Evolutionary conservation across 2,113 vertebrate genomes (phyloP).

Genomic region (Coturnix japonica): DNA sequence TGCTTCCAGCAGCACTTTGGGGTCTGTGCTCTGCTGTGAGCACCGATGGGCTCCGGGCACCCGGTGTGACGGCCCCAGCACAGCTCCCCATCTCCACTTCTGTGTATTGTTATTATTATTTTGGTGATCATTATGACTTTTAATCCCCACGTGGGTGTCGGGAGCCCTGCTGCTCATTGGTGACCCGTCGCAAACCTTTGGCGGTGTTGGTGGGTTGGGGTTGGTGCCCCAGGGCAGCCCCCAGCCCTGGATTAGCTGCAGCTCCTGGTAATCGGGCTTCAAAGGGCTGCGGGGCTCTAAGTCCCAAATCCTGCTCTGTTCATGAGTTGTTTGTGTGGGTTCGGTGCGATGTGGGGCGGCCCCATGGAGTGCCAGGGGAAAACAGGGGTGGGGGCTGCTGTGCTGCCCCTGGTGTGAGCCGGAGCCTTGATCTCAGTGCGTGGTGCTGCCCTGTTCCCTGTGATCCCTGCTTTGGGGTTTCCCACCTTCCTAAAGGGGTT

Average conservation of each 20-base stretch:
- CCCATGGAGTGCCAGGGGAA: too few species aligned
- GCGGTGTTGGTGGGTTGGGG: too few species aligned
- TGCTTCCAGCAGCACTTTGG: neutral
- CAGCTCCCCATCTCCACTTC: too few species aligned
- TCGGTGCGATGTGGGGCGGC: neutral
- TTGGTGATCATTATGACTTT: too few species aligned
- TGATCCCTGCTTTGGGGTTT: neutral
- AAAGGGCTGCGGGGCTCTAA: constrained; percentile 46
- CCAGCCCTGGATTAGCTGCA: constrained; percentile 56
- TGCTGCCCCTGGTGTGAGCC: neutral
- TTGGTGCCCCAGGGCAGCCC: neutral
- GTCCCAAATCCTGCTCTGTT: constrained; percentile 50
- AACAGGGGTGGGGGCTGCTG: accelerated
- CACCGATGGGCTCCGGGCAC: neutral
- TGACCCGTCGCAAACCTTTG: too few species aligned
- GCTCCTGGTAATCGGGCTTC: constrained; percentile 67
- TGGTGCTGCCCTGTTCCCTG: neutral
- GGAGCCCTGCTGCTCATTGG: too few species aligned
- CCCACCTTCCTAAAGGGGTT: neutral
- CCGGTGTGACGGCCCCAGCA: too few species aligned
- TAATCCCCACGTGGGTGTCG: too few species aligned
- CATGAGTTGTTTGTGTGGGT: constrained; percentile 67
- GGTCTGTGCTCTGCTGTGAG: neutral
- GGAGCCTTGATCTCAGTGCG: neutral
- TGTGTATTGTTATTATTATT: too few species aligned